Evolutionary conservation across 2,888 invertebrate species (phyloP).

Genomic region (Cyaniris semiargus): DNA sequence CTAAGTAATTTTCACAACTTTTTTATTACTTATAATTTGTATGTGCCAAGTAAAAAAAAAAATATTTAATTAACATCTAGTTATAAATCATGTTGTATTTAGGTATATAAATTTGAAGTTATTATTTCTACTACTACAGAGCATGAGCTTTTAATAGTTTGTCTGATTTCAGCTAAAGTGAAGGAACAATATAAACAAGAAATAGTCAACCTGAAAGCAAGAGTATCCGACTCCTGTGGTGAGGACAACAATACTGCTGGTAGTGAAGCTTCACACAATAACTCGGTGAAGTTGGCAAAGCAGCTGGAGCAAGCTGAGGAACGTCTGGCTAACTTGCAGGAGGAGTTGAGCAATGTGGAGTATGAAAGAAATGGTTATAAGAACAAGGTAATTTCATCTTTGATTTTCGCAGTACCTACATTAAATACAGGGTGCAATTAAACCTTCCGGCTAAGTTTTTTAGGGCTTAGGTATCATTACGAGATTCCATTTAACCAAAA

Average conservation of each 20-base stretch:
- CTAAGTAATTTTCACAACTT: slow-evolving; percentile 61
- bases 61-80: no score
- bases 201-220: slow-evolving; percentile 61
- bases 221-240: slow-evolving; percentile 63
- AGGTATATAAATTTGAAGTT: no score
- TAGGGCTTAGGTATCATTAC: no score
- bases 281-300: slow-evolving; percentile 52
- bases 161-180: slow-evolving; percentile 58
- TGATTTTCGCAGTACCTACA: not conserved
- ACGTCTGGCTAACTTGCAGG: slow-evolving; percentile 71
- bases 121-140: not conserved
- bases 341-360: slow-evolving; percentile 73
- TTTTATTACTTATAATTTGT: not conserved
- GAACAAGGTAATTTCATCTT: slow-evolving; percentile 61
- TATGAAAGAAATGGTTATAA: slow-evolving; percentile 74
- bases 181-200: slow-evolving; percentile 68
- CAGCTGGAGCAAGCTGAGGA: slow-evolving; percentile 79
- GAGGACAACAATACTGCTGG: slow-evolving; percentile 50
- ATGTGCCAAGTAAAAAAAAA: no score
- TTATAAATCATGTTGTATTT: no score
- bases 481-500: no score
- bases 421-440: not conserved
- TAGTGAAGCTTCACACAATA: slow-evolving; percentile 44
- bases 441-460: no score
- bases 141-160: not conserved